A percentile compares a stretch with the other conserved stretches of the same genome.
These are phyloP conservation scores for Crenichthys baileyi DNA, from an alignment of 2,797 vertebrate species.

Conservation along the genomic window DNA sequence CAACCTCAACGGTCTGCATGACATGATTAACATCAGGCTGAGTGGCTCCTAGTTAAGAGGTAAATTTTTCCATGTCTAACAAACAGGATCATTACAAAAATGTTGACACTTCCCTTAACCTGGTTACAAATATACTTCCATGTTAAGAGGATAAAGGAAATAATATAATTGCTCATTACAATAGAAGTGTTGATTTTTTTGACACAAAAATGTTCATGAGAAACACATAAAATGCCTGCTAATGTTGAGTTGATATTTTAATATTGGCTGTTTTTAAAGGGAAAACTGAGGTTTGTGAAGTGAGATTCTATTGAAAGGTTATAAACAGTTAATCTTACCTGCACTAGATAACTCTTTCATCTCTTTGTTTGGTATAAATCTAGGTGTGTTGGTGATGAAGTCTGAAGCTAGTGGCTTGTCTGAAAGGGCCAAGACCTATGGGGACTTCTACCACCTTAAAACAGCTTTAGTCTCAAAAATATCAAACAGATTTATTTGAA, in stretches of 20 bases:
- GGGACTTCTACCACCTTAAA: neutral
- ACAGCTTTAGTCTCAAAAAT: neutral
- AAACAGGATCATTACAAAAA: neutral
- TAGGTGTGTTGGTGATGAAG: neutral
- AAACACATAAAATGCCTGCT: neutral
- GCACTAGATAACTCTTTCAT: neutral
- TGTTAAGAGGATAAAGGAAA: neutral
- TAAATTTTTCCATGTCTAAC: neutral
- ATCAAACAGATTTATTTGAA: neutral
- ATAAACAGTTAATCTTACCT: neutral
- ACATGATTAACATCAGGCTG: neutral
- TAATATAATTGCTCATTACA: neutral
- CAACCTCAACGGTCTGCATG: neutral
- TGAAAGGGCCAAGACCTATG: neutral
- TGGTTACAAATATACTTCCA: neutral
- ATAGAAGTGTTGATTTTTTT: neutral
- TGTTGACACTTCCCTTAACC: neutral
- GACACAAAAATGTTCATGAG: neutral
- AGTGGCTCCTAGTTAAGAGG: neutral
- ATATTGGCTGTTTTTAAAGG: neutral
- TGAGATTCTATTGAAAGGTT: neutral
- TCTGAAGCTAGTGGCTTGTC: neutral
- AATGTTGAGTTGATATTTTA: neutral
- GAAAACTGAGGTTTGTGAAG: neutral
- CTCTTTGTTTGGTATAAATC: neutral